Conservation (phyloP, 2,797 vertebrate genomes). For the Natrix natrix region DNA sequence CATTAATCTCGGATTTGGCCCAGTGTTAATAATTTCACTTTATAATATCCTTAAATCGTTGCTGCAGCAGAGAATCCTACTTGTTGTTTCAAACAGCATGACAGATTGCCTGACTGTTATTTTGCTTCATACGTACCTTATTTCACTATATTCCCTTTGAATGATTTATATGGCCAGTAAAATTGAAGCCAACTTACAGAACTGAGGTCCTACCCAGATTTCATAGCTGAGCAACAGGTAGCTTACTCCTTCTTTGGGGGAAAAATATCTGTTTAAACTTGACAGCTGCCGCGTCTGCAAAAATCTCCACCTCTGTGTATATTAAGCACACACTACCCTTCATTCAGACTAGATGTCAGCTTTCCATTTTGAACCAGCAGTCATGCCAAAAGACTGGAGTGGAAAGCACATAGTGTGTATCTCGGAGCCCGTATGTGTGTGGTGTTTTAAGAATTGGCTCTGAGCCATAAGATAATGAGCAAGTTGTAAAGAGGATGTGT, state of each 20-base stretch:
- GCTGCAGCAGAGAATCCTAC: background rate
- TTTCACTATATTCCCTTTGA: background rate
- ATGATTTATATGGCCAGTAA: background rate
- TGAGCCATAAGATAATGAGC: background rate
- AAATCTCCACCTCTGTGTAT: background rate
- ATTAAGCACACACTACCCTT: background rate
- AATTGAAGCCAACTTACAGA: background rate
- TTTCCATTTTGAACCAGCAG: constrained; percentile 1
- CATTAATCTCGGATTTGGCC: background rate
- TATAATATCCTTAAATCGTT: background rate
- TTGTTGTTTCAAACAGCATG: background rate
- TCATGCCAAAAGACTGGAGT: background rate
- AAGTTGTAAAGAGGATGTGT: background rate
- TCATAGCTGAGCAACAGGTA: background rate
- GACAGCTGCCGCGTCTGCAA: background rate
- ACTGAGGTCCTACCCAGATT: background rate
- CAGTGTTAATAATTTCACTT: background rate
- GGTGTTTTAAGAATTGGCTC: background rate
- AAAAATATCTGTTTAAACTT: background rate
- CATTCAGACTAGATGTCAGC: background rate
- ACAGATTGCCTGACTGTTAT: background rate
- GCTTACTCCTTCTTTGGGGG: background rate
- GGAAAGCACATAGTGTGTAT: background rate
- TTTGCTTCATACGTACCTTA: background rate
- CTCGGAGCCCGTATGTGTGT: background rate